Conservation (phyloP, 2,113 vertebrate genomes). For the Boleophthalmus pectinirostris region DNA sequence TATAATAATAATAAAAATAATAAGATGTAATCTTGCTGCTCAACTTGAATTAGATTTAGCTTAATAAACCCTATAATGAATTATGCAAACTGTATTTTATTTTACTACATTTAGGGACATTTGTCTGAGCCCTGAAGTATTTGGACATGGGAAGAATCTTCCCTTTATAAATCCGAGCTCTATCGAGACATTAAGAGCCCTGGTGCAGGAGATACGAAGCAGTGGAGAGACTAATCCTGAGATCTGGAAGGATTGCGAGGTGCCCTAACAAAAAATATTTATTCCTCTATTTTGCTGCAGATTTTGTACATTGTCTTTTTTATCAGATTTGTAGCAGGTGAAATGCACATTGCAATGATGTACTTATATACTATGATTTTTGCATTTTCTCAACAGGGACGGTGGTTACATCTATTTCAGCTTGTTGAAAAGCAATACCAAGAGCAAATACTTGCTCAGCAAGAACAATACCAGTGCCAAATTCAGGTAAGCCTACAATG, state of each 20-base stretch:
- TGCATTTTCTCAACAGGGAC: slow-evolving; percentile 75
- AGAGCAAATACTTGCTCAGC: slow-evolving; percentile 89
- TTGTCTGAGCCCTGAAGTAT: slow-evolving; percentile 75
- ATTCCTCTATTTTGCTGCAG: background rate
- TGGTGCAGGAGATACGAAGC: slow-evolving; percentile 86
- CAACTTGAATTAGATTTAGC: background rate
- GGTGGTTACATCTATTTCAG: slow-evolving; percentile 90
- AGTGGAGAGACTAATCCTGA: slow-evolving; percentile 80
- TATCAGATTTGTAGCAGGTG: slow-evolving; percentile 8
- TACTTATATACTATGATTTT: background rate
- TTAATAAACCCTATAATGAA: background rate
- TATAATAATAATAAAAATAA: too few species aligned
- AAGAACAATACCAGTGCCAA: slow-evolving; percentile 92
- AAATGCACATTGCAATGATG: background rate
- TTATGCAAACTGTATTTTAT: background rate
- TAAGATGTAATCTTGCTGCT: too few species aligned
- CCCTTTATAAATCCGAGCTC: slow-evolving; percentile 82
- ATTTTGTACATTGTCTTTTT: slow-evolving; percentile 26
- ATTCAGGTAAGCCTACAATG: slow-evolving; percentile 79
- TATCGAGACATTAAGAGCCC: slow-evolving; percentile 79
- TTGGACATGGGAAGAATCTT: slow-evolving; percentile 82
- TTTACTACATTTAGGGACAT: slow-evolving; percentile 54
- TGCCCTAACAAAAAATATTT: slow-evolving; percentile 42
- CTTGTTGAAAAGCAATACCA: slow-evolving; percentile 93
- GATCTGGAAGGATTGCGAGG: slow-evolving; percentile 90